Evolutionary conservation across 2,113 vertebrate genomes (phyloP), one percentile per base, ranked within the genome.

Genomic region (Smithornis capensis): DNA sequence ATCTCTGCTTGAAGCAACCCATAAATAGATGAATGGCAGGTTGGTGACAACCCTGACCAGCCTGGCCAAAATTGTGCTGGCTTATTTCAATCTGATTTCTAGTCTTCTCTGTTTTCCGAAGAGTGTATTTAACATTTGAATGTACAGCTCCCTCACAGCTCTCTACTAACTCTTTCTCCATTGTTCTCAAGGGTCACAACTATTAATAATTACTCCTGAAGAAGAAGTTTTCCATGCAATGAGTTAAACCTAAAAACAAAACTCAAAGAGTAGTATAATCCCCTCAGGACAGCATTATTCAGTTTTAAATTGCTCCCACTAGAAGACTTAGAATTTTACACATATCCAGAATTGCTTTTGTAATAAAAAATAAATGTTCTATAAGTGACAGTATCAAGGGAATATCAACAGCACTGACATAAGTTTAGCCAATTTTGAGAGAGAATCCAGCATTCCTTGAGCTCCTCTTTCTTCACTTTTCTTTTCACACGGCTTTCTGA

Each of bases 301-400:
- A 65, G 92, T 96, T 96, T 97, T 96, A 96, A 98, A 96, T 94
- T 97, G 91, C 80, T 96, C 95, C 96, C 96, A 91, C 70, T 84
- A 96, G 97, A 91, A 93, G 80, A 86, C 29, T 81, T 91, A 62
- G 94, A 97, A 90, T 97, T 96, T 95, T 91, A 55, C 80, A 70
- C 73, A 49, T 88, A 94, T 89, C 92, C 57, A 88, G 95, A 96
- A 95, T 92, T 95, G 96, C 96, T 97, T 95, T 96, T 96, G 77
- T 90, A 95, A 97, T 96, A 96, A 97, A 95, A 97, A 97, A 97
- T 92, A 92, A 95, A 89, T 93, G 94, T 94, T 96, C 94, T 76
- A 2, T 96, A 95, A 97, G 94, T 96, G 95, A 93, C 10, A 76
- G 91, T 83, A 29, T 74, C 84, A 52, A 76, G 94, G 96, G 96